These are phyloP conservation scores for Ammodytes dubius DNA, from an alignment of 2,113 vertebrate species.

Conservation along the genomic window DNA sequence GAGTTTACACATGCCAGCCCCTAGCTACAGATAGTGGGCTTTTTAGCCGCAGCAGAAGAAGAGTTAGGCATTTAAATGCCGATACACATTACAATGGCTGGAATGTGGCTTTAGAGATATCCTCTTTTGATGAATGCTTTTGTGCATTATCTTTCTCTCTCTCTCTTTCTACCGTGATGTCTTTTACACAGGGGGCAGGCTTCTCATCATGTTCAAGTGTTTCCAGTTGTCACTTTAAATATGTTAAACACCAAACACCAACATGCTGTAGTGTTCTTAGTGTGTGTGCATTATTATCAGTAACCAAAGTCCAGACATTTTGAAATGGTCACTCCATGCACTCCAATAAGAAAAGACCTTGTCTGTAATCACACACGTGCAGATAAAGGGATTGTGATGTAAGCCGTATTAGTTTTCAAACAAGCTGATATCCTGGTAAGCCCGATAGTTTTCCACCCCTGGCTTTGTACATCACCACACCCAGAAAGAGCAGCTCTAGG, in stretches of 20 bases:
- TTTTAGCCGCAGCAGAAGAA: neutral
- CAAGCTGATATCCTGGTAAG: constrained; percentile 12
- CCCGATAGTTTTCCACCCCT: constrained; percentile 5
- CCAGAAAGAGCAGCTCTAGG: neutral
- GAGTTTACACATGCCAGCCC: constrained; percentile 11
- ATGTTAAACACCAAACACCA: neutral
- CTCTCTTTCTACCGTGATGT: constrained; percentile 4
- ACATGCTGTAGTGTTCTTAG: neutral
- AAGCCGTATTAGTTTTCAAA: constrained; percentile 4
- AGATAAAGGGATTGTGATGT: constrained; percentile 25
- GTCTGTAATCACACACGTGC: constrained; percentile 16
- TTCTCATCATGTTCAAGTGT: neutral
- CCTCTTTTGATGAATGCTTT: neutral
- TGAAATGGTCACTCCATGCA: neutral
- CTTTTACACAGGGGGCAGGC: neutral
- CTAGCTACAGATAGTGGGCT: neutral
- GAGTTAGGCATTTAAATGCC: constrained; percentile 41
- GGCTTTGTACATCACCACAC: constrained; percentile 41
- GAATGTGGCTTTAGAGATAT: constrained; percentile 52
- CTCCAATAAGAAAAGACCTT: neutral
- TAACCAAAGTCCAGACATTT: constrained; percentile 45
- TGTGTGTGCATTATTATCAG: constrained; percentile 40
- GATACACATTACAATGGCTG: constrained; percentile 48
- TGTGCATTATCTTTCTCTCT: constrained; percentile 24
- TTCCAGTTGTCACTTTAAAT: constrained; percentile 12